Conservation (phyloP, 1,140 invertebrate genomes). For the Aplysia californica region DNA sequence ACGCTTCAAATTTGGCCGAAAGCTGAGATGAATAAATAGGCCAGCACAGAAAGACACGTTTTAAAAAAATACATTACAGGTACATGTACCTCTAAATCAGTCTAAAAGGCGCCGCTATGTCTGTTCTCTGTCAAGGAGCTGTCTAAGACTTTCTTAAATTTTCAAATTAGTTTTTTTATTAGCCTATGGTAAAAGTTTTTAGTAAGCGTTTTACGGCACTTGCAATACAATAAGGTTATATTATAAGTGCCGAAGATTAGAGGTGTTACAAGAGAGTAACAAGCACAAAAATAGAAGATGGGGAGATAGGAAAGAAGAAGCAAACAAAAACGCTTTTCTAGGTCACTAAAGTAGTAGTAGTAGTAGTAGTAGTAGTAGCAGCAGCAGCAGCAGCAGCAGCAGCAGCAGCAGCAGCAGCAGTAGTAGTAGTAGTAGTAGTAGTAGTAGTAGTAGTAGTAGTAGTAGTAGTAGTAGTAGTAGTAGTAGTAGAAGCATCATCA, state of each 20-base stretch:
- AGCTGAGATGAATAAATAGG: background rate
- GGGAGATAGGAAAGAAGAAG: no score
- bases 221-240: no score
- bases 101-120: background rate
- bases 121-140: background rate
- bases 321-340: background rate
- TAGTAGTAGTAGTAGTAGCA: background rate
- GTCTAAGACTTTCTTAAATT: background rate
- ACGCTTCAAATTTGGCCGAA: background rate
- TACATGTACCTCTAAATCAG: background rate
- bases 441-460: conserved; percentile 3
- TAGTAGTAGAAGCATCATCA: background rate
- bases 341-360: background rate
- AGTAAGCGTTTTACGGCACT: no score
- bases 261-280: no score
- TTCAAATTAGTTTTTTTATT: background rate
- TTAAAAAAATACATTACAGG: background rate
- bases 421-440: background rate
- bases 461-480: background rate
- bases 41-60: background rate
- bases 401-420: background rate
- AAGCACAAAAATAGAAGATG: no score
- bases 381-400: conserved; percentile 1
- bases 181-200: background rate
- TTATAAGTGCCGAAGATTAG: no score